Base-by-base conservation (phyloP, 1,140 invertebrate genomes). In the Achroia grisella region DNA sequence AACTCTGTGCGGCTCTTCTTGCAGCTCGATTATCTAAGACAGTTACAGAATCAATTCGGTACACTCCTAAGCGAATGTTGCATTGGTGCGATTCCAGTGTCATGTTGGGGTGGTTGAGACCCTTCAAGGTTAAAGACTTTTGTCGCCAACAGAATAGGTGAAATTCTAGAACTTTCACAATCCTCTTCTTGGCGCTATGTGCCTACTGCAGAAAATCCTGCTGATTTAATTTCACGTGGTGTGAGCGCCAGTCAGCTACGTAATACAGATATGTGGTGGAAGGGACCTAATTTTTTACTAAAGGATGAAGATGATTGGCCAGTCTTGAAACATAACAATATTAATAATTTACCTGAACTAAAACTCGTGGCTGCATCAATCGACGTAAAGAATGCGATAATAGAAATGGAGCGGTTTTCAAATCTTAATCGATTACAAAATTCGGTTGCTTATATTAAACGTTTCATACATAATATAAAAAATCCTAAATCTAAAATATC, bases 31-130 rank as follows among this genome's bases (percentile, higher is more conserved):
- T 63, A 35, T 47, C 36, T 48, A 35, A 42, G 0, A 10, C 48
- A 4, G 53, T 60, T 4, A 1, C 46, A 14, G 23, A 41, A 11
- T 10, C 51, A 9, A 12, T 46, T 12, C 39, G 27, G 27, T 42
- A 14, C 32, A 36, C 39, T 29, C 31, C 27, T n/a, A 8, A 5
- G 3, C 27, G 46, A 6, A 10, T 14, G 8, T n/a, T 55, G 4
- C 50, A 54, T 15, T 64, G 53, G 51, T 52, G 47, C 23, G 61
- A 64, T 10, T 64, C 61, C 0, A 56, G 40, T 10, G 46, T 56
- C 8, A 53, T 56, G 0, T 17, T 64, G 6, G 48, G 33, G 8
- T 60, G 56, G 56, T 23, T 63, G 10, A 1, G 32, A 33, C n/a
- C 10, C 23, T 1, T 30, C 10, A 6, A 41, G 31, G 31, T 30